These are phyloP conservation scores for Pseudomyrmex gracilis DNA, from an alignment of 1,140 invertebrate genomes.

Conservation along the genomic window DNA sequence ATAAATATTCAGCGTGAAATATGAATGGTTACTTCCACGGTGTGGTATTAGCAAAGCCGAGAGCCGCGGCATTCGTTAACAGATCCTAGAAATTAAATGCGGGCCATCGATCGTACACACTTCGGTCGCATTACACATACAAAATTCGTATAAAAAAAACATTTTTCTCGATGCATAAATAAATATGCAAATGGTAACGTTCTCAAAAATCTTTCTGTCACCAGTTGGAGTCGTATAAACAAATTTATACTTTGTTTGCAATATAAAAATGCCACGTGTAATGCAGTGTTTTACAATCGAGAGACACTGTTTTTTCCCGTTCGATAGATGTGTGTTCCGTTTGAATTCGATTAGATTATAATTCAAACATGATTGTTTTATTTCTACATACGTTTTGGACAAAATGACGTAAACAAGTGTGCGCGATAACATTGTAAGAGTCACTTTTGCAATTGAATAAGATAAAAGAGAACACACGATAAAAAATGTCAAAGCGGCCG, in stretches of 20 bases:
- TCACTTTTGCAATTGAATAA: background rate
- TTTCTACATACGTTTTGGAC: background rate
- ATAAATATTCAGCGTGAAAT: conserved; percentile 32
- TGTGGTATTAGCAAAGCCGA: background rate
- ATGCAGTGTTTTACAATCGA: background rate
- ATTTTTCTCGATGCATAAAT: conserved; percentile 16
- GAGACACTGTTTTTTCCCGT: background rate
- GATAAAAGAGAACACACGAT: background rate
- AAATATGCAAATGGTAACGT: conserved; percentile 4
- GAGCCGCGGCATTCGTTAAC: background rate
- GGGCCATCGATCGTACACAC: background rate
- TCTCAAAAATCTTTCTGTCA: background rate
- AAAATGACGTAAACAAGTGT: background rate
- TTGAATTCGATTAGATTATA: too few relatives aligned
- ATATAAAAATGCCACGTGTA: background rate
- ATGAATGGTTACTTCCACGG: background rate
- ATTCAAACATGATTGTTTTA: too few relatives aligned
- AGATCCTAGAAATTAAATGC: conserved; percentile 9
- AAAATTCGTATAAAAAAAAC: background rate
- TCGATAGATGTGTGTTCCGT: background rate
- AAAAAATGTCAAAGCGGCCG: conserved; percentile 16
- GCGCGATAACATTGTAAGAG: too few relatives aligned
- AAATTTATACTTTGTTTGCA: background rate
- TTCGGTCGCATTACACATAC: background rate
- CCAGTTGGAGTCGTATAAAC: background rate